Base-by-base conservation (phyloP, 2,888 invertebrate species). In the Ditula angustiorana region DNA sequence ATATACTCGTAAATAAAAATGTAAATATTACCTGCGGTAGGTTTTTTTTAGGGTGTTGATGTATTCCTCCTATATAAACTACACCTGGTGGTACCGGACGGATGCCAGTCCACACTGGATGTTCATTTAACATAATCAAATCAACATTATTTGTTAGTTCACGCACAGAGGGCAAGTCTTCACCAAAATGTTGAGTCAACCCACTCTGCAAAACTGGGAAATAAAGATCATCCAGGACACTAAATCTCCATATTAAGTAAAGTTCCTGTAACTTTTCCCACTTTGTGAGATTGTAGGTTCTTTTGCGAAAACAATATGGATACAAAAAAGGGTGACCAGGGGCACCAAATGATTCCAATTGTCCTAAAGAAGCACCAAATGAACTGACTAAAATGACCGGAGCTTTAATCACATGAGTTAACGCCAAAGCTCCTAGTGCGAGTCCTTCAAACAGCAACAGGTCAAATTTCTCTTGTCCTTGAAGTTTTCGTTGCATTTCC, bases 51-150 rank as follows among this genome's bases (percentile, higher is more conserved):
- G 78, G 74, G 2, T 74, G 77, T 13, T 84, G 75, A 64, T 90
- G 90, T 13, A 86, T 66, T n/a, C 88, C 88, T 30, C 90, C 88
- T 66, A 90, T 79, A 55, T 80, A 82, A 1, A 90, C 61, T 2
- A 87, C 72, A 52, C 75, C 75, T 0, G 90, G 87, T 5, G 88
- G 81, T 1, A 86, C 73, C 0, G 92, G 91, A 5, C 50, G 50
- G 2, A 19, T 28, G 19, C 19, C 19, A n/a, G 8, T 19, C 50
- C 50, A 50, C 19, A 50, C 5, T 11, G 85, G 83, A 71, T 91
- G 80, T 1, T 78, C 74, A 69, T 92, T 93, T 0, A 88, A 44
- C 49, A 93, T 83, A 19, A 88, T 61, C 78, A 92, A 71, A 53
- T 85, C 81, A 0, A 86, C 69, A 33, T 79, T 78, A 26, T 79